Evolutionary conservation across 2,797 vertebrate species (phyloP), one percentile per base, ranked within the genome.

Genomic region (Diplodus sargus): DNA sequence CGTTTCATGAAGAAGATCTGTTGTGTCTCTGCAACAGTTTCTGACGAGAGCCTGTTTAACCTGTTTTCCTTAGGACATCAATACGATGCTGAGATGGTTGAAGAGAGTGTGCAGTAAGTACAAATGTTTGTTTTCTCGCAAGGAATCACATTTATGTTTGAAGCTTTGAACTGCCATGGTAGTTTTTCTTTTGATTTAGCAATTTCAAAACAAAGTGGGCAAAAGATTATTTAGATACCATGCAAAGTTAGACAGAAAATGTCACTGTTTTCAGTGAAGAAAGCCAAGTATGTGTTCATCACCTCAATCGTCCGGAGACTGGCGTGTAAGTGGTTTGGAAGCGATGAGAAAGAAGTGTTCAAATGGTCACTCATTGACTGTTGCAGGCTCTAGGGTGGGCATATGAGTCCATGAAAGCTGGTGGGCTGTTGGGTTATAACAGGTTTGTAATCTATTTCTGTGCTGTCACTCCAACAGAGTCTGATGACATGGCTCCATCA

Each of bases 71-170:
- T 23, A 94, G 94, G 86, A 92, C 28, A 60, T 84, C 17, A 30
- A 22, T 2, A n/a, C 4, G 18, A 82, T 93, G 79, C 30, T 90
- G 58, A 78, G 61, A 49, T 94, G 93, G 94, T 53, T 94, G 72
- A 85, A 68, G 79, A 83, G 53, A 45, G 67, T 88, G 34, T 90
- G 79, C 73, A 82, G 94, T 94, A 74, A 90, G 93, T 82, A 9
- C 2, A 59, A 16, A n/a, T 15, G 47, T 10, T 12, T 14, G 0
- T 49, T 73, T 65, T 67, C 0, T 23, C 4, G 2, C 34, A 9
- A 34, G 34, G 6, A 2, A 12, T n/a, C 1, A 30, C 23, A 28
- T 16, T 70, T 3, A 5, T 47, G 45, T 43, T 18, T 22, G 22
- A 28, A 7, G 16, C 16, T 23, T 54, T 30, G 34, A 8, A 9